Evolutionary conservation across 2,797 vertebrate genomes (phyloP), one percentile per base, ranked within the genome.

Genomic region (Chaetophractus vellerosus): DNA sequence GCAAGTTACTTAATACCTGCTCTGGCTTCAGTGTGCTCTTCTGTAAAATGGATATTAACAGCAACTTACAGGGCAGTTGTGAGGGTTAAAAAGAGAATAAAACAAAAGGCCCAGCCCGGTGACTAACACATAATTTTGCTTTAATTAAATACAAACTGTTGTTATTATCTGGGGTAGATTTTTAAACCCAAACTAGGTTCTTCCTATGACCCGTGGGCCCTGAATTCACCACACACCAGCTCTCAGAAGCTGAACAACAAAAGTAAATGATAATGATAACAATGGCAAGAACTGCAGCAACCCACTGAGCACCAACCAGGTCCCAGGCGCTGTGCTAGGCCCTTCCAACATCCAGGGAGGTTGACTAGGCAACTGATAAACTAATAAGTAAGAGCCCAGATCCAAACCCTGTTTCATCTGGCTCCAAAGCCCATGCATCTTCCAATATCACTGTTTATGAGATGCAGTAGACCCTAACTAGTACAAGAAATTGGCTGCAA

Each of bases 391-490:
- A 63, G 52, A 69, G 21, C 2, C 11, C 38, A 31, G 36, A 57
- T 33, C 80, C 41, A 82, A n/a, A 87, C 16, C n/a, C 28, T 41
- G 36, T 23, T 82, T 57, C 31, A 3, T 14, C 19, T 14, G 38
- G 48, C 10, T 31, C n/a, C n/a, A 33, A 59, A 36, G 59, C 2
- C 48, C 71, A 33, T 10, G 33, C 6, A 8, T 59, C 59, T 78
- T 61, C n/a, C 33, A 48, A 48, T 0, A 18, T 0, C 3, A 1
- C 1, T 52, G n/a, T 6, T 0, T 11, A 21, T 4, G 19, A 48
- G n/a, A 31, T 14, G 48, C 33, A 38, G 21, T 14, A 10, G 26
- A 48, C 9, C 0, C 2, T 6, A 12, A 26, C 28, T 3, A 5
- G 21, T 18, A 33, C 31, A 57, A 63, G n/a, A 19, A 81, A 38